Conservation (phyloP, 1,140 invertebrate species). For the Apis florea region DNA sequence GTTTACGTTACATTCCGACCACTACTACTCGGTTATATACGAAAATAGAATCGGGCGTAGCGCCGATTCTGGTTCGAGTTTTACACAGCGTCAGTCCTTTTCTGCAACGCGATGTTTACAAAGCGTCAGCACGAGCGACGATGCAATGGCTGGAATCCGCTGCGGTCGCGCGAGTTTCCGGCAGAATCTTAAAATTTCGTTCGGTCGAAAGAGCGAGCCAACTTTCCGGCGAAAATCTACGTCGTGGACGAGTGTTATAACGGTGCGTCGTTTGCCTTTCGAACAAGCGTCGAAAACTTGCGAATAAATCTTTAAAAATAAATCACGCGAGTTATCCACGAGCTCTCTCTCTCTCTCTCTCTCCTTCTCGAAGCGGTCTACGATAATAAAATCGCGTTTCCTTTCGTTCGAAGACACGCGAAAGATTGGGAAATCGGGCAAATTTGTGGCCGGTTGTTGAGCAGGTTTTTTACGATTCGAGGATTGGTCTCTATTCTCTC, state of each 20-base stretch:
- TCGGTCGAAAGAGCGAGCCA: not conserved
- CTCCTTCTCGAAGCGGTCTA: too few relatives aligned
- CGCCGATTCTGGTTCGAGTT: not conserved
- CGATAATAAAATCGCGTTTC: too few relatives aligned
- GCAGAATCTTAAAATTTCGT: constrained; percentile 2
- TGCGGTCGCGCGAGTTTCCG: not conserved
- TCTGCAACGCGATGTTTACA: constrained; percentile 2
- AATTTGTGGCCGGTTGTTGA: not conserved
- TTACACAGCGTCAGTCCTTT: not conserved
- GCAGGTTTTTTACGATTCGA: not conserved
- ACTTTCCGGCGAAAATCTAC: not conserved
- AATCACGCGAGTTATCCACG: too few relatives aligned
- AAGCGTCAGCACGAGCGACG: not conserved
- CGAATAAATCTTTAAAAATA: too few relatives aligned
- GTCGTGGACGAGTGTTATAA: too few relatives aligned
- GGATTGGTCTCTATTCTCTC: not conserved
- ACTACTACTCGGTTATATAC: not conserved
- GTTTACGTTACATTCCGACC: not conserved
- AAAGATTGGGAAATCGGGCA: not conserved
- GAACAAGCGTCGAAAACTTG: too few relatives aligned
- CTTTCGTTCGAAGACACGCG: too few relatives aligned
- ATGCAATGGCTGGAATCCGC: not conserved
- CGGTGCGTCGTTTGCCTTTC: not conserved
- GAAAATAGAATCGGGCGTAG: too few relatives aligned
- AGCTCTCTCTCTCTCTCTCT: too few relatives aligned